A percentile compares a stretch with the other conserved stretches of the same genome.
phyloP scores from a whole-genome alignment of 2,113 vertebrate genomes.

The Varanus salvator region DNA sequence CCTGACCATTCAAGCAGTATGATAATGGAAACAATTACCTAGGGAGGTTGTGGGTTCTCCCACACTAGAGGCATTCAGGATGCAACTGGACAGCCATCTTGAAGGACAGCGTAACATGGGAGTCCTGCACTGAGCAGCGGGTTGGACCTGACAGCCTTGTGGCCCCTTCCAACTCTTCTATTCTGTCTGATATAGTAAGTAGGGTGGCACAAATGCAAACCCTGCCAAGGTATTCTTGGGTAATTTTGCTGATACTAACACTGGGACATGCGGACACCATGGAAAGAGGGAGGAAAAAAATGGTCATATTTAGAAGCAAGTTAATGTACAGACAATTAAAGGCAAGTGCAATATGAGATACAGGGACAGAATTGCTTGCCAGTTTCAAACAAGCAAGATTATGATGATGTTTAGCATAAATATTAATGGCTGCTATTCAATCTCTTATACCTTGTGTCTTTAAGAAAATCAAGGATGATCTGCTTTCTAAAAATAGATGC shows the following conservation, averaged over 20 bases:
- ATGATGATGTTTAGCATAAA: not conserved
- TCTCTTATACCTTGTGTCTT: not conserved
- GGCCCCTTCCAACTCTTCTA: no score
- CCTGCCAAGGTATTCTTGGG: not conserved
- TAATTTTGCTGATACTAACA: not conserved
- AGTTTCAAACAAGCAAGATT: constrained; percentile 4
- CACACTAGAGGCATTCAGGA: no score
- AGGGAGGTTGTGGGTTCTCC: no score
- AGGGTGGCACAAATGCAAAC: not conserved
- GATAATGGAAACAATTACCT: no score
- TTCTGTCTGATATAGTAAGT: no score
- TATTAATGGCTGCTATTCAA: not conserved
- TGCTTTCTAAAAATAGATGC: not conserved
- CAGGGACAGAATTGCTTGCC: not conserved
- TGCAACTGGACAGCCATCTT: no score
- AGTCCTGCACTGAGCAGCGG: no score
- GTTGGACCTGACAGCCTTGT: no score
- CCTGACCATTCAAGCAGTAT: no score
- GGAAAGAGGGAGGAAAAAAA: not conserved
- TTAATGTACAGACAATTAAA: not conserved
- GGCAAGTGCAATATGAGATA: not conserved
- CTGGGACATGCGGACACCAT: not conserved
- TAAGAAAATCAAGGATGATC: not conserved
- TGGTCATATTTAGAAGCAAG: not conserved
- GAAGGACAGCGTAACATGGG: no score